A percentile compares a stretch with the other conserved stretches of the same genome.
phyloP scores from a whole-genome alignment of 2,113 vertebrate genomes.

The Mohoua ochrocephala region DNA sequence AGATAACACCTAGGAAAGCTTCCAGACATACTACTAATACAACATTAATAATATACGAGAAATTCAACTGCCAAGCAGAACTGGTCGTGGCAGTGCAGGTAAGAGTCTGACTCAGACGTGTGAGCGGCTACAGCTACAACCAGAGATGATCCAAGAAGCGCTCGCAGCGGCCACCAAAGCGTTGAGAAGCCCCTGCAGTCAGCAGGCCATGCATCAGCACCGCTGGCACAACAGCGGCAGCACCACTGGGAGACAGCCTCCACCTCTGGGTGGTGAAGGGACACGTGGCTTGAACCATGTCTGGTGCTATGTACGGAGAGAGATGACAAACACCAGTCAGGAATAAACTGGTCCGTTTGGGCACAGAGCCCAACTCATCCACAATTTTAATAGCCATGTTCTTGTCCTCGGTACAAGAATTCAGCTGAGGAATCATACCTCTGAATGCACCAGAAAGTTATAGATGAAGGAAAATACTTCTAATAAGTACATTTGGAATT shows the following conservation, averaged over 20 bases:
- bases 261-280: background rate
- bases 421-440: background rate
- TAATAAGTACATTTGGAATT: background rate
- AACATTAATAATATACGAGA: background rate
- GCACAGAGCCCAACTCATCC: background rate
- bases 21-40: background rate
- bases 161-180: background rate
- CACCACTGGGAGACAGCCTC: background rate
- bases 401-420: background rate
- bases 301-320: background rate
- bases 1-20: slow-evolving; percentile 22
- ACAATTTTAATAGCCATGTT: background rate
- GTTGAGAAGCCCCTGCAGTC: background rate
- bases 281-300: background rate
- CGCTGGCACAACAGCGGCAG: background rate
- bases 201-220: background rate
- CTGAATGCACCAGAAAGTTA: background rate
- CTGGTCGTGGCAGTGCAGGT: background rate
- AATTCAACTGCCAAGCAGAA: background rate
- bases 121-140: accelerated
- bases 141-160: background rate
- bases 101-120: background rate
- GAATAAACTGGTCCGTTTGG: background rate
- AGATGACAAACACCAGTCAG: background rate
- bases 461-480: background rate